Conservation (phyloP, 2,113 vertebrate species). For the Heterocephalus glaber region DNA sequence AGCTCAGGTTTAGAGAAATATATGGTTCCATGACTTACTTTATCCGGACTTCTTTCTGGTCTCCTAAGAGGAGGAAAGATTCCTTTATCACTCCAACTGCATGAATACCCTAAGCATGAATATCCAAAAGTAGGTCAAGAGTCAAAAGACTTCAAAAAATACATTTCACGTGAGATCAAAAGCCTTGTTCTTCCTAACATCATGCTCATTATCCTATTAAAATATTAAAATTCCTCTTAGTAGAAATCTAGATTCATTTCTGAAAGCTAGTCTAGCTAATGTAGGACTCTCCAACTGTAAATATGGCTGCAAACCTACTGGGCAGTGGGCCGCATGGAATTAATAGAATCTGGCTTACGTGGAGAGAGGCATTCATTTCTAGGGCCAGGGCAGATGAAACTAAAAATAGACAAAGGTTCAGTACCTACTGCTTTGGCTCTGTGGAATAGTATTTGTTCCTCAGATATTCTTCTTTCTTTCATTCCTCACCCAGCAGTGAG, state of each 20-base stretch:
- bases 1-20: slow-evolving; percentile 40
- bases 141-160: slow-evolving; percentile 6
- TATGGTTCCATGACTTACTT: not conserved
- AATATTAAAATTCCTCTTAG: slow-evolving; percentile 8
- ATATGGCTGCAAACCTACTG: not conserved
- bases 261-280: slow-evolving; percentile 10
- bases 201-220: not conserved
- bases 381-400: not conserved
- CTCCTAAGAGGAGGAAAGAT: not conserved
- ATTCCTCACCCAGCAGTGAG: slow-evolving; percentile 28
- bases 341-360: not conserved
- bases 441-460: not conserved
- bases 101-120: slow-evolving; percentile 1
- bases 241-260: slow-evolving; percentile 54
- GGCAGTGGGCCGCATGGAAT: slow-evolving; percentile 14
- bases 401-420: slow-evolving; percentile 21
- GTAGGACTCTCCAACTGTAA: slow-evolving; percentile 24
- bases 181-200: slow-evolving; percentile 14
- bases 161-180: not conserved
- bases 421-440: not conserved
- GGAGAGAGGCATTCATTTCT: not conserved
- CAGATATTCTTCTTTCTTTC: slow-evolving; percentile 30
- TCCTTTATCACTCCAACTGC: slow-evolving; percentile 11
- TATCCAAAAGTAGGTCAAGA: slow-evolving; percentile 3
- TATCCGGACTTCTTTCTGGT: slow-evolving; percentile 24